phyloP scores from a whole-genome alignment of 1,140 invertebrate genomes.

The Dermatophagoides farinae region DNA sequence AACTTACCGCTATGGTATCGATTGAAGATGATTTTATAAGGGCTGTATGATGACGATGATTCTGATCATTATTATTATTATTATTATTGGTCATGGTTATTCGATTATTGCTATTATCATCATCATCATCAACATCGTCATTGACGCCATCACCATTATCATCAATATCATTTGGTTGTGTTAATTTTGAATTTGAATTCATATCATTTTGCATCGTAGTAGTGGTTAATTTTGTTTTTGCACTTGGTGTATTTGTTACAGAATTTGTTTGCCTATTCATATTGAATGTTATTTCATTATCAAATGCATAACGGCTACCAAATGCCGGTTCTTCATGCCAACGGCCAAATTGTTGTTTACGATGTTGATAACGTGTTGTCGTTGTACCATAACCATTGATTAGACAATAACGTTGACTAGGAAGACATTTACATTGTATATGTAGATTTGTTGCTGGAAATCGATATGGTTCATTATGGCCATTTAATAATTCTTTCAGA shows the following conservation, averaged over 20 bases:
- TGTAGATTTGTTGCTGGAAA: no score
- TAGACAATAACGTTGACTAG: background rate
- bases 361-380: background rate
- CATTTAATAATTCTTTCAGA: no score
- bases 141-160: no score
- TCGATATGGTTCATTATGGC: no score
- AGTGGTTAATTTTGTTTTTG: background rate
- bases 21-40: conserved; percentile 4
- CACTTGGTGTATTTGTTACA: background rate
- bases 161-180: no score
- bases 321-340: conserved; percentile 6
- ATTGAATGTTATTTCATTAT: background rate
- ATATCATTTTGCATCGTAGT: no score
- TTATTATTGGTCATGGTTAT: background rate
- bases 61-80: no score
- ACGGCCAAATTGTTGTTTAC: background rate
- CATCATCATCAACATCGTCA: no score
- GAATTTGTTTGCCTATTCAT: background rate
- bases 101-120: no score
- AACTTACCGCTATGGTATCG: conserved; percentile 6
- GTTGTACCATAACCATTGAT: background rate
- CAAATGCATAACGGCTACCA: background rate
- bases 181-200: no score
- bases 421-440: background rate
- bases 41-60: background rate